Evolutionary conservation across 1,140 invertebrate genomes (phyloP).

Genomic region (Drosophila equinoxialis): DNA sequence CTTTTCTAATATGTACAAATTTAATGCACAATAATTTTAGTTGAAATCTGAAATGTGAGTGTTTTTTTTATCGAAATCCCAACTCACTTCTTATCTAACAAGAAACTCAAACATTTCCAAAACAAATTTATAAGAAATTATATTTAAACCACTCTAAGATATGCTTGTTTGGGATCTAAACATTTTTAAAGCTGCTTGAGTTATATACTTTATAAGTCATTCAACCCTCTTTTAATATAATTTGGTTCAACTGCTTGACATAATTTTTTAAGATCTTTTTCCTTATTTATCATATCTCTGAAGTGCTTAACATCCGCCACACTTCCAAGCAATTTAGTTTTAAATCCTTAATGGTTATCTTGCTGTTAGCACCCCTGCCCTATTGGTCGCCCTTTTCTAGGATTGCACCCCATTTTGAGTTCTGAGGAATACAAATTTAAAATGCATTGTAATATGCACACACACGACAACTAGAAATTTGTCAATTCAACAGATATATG

Average conservation of each 20-base stretch:
- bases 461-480: conserved; percentile 50
- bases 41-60: no score
- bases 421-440: conserved; percentile 47
- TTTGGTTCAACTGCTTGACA: not conserved
- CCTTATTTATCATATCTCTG: not conserved
- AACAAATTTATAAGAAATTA: no score
- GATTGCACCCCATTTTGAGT: conserved; percentile 6
- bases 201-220: no score
- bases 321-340: conserved; percentile 61
- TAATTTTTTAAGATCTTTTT: conserved; percentile 1
- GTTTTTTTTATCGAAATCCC: no score
- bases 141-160: no score
- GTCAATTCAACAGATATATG: conserved; percentile 41
- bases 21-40: no score
- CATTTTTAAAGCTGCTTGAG: no score
- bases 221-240: not conserved
- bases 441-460: conserved; percentile 70
- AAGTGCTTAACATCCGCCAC: not conserved
- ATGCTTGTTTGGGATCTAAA: no score
- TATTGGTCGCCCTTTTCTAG: not conserved
- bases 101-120: no score
- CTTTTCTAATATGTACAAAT: no score
- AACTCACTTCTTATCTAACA: no score
- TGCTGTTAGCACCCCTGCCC: conserved; percentile 56
- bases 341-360: conserved; percentile 48